Evolutionary conservation across 1,140 invertebrate genomes (phyloP), one percentile per base, ranked within the genome.

Genomic region (Drosophila nigrodunni): DNA sequence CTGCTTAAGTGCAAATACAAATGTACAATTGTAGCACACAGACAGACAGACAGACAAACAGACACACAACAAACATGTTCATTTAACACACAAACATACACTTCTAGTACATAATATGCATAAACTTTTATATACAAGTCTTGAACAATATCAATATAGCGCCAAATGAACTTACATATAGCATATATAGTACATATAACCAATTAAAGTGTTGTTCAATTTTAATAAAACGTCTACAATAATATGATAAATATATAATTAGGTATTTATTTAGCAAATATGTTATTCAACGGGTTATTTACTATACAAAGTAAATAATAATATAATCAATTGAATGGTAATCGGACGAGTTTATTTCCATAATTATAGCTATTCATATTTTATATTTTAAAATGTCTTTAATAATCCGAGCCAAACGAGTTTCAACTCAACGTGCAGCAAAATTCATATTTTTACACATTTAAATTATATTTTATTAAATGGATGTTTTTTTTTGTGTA

Each of bases 161-260:
- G 82, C 82, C 82, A 87, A 87, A 87, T 88, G 83, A 87, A 87
- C 83, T 87, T 86, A 88, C 65, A 65, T 64, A 73, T 74, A 79
- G 39, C 49, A 65, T 61, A 71, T 43, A 68, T 70, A 61, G 25
- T 54, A 64, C 35, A 65, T 59, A 58, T 70, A 74, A 65, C 66
- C 65, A 74, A 87, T 69, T 74, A 62, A 74, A 79, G 58, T 74
- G 73, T 65, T 88, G 82, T 87, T 87, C 79, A 74, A 82, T 80
- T 85, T 77, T 66, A 80, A 68, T 80, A 85, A 65, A 83, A 59
- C 25, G 47, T 74, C 61, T 59, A 78, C 68, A 72, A 75, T 49
- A 55, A 46, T 65, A 43, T 64, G 77, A 80, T 47, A 57, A 57
- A n/a, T 39, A n/a, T 73, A 61, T 47, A 52, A 61, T 81, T 41